Base-by-base conservation (phyloP, 1,140 invertebrate genomes). In the Amyelois transitella region DNA sequence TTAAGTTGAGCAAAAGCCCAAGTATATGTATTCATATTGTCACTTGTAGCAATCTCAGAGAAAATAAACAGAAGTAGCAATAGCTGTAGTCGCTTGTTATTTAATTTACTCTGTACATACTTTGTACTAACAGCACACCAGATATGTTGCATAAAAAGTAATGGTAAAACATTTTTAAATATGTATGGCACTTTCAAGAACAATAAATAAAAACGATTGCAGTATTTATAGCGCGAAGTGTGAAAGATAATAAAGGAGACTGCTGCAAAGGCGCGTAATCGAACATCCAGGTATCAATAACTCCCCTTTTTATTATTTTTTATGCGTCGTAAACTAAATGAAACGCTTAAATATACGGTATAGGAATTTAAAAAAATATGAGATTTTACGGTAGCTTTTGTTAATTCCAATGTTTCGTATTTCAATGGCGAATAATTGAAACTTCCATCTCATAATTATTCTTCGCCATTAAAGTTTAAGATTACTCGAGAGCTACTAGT, bases 401-500 rank as follows among this genome's bases (percentile, higher is more conserved):
- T 2, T 38, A 10, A 28, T 28, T 28, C 25, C 25, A 28, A 12
- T 28, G 25, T n/a, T n/a, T n/a, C n/a, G n/a, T 28, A 8, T 8
- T 10, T 28, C 12, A 28, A 12, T 10, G 25, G 12, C 32, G 2
- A 14, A 53, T 60, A 60, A 60, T 60, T 57, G 57, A 60, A 56
- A 58, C 53, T 57, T 57, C 38, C 55, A 18, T 2, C 18, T 21
- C 44, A 54, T 64, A 67, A 66, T 67, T 67, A 72, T 69, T 64
- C 52, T 53, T 57, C 21, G 57, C 53, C 55, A 66, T 68, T 67
- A 62, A 69, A 69, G 67, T 72, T 78, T 64, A 50, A 65, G 58
- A 71, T 71, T 56, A 69, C 57, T 67, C 62, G 61, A 65, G 18
- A 43, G 69, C 65, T 72, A 69, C 72, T 81, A 74, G 77, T 70